Conservation (phyloP, 1,140 invertebrate species). For the Drosophila neocordata region DNA sequence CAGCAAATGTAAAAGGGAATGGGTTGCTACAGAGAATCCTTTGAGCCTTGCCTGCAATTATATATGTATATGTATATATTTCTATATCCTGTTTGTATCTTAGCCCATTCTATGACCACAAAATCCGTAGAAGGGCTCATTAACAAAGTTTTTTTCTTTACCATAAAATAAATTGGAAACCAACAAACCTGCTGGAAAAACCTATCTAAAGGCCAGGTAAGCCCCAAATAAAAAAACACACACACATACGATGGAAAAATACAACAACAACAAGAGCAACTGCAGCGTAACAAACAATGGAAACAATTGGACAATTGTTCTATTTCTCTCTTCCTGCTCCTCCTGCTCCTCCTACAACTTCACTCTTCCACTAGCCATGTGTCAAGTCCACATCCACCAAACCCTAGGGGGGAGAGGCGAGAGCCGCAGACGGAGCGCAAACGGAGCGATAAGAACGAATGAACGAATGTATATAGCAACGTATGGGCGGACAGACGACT, state of each 20-base stretch:
- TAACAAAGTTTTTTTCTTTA: constrained; percentile 51
- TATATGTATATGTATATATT: neutral
- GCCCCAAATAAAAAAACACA: constrained; percentile 28
- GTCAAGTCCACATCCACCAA: constrained; percentile 31
- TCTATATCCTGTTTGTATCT: constrained; percentile 1
- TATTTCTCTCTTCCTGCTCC: neutral
- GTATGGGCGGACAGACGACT: constrained; percentile 10
- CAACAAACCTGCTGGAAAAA: constrained; percentile 15
- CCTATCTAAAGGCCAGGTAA: constrained; percentile 14
- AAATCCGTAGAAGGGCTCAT: constrained; percentile 54
- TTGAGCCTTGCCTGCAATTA: constrained; percentile 14
- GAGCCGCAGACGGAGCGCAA: constrained; percentile 7
- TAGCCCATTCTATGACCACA: too few species aligned
- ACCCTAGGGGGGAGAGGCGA: constrained; percentile 1
- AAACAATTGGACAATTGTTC: constrained; percentile 52
- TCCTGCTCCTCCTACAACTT: constrained; percentile 25
- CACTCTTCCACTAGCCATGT: constrained; percentile 34
- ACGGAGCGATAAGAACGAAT: constrained; percentile 18
- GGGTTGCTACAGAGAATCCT: neutral
- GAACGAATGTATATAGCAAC: constrained; percentile 14
- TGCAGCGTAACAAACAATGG: constrained; percentile 65
- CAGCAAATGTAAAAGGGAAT: neutral
- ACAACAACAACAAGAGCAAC: constrained; percentile 22
- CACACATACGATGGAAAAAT: too few species aligned
- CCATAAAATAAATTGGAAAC: constrained; percentile 67